These are phyloP conservation scores for Drosophila albomicans DNA, from an alignment of 1,140 invertebrate species.

Conservation along the genomic window DNA sequence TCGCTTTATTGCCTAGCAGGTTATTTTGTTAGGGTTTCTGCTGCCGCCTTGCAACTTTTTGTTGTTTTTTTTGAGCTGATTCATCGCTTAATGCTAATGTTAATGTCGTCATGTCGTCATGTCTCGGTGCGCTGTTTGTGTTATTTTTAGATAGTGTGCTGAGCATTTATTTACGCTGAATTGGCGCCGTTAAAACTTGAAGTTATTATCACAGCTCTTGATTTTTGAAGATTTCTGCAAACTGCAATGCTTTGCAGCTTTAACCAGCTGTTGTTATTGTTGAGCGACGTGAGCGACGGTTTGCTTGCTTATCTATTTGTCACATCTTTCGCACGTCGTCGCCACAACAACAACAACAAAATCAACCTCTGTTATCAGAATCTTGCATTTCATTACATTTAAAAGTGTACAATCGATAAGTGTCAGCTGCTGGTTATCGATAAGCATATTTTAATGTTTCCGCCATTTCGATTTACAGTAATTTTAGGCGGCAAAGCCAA, in stretches of 20 bases:
- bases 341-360: not conserved
- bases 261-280: conserved; percentile 2
- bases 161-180: conserved; percentile 20
- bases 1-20: conserved; percentile 16
- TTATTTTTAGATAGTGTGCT: conserved; percentile 38
- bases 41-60: conserved; percentile 34
- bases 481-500: not conserved
- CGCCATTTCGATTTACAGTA: conserved; percentile 2
- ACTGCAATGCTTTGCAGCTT: conserved; percentile 20
- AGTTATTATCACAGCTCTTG: conserved; percentile 22
- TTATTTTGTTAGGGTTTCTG: conserved; percentile 45
- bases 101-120: conserved; percentile 66
- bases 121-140: conserved; percentile 38
- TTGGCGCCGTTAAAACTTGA: conserved; percentile 15
- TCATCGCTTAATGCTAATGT: conserved; percentile 58
- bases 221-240: conserved; percentile 1
- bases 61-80: conserved; percentile 54
- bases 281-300: conserved; percentile 23
- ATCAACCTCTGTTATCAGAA: conserved; percentile 13
- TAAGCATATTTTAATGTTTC: not conserved
- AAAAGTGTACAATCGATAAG: conserved; percentile 13
- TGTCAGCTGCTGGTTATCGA: conserved; percentile 18
- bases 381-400: conserved; percentile 14
- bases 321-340: conserved; percentile 42
- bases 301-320: conserved; percentile 36